Conservation (phyloP, 2,797 vertebrate genomes). For the Enteromius treurensis region DNA sequence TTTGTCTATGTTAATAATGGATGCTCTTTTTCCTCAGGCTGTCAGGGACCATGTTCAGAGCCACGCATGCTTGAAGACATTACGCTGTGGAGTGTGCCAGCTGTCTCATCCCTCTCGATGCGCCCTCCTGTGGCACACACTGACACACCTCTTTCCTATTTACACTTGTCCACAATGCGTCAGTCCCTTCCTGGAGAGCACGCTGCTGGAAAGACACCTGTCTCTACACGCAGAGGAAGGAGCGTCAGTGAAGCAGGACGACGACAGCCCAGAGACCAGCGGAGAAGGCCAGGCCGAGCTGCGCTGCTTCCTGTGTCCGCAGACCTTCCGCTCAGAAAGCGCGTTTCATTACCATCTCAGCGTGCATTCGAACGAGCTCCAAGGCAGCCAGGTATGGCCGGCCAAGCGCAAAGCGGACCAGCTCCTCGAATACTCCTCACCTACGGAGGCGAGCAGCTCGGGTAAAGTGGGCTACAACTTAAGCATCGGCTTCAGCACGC, state of each 20-base stretch:
- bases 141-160: constrained; percentile 87
- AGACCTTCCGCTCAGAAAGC: constrained; percentile 86
- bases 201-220: constrained; percentile 83
- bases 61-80: constrained; percentile 86
- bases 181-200: constrained; percentile 83
- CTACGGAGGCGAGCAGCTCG: constrained; percentile 63
- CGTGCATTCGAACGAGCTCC: constrained; percentile 81
- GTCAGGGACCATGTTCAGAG: constrained; percentile 87
- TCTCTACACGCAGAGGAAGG: constrained; percentile 79
- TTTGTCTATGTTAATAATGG: background rate
- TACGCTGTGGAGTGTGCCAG: constrained; percentile 87
- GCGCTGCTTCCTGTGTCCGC: constrained; percentile 88
- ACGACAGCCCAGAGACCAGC: constrained; percentile 50
- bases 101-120: constrained; percentile 86
- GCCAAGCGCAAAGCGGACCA: constrained; percentile 85
- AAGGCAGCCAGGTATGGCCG: constrained; percentile 68
- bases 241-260: constrained; percentile 70
- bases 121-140: constrained; percentile 91
- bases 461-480: constrained; percentile 68
- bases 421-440: constrained; percentile 72
- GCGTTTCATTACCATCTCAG: constrained; percentile 90
- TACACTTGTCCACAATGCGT: constrained; percentile 91
- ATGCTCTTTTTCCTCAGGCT: constrained; percentile 63
- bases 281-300: constrained; percentile 77
- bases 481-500: constrained; percentile 60